Base-by-base conservation (phyloP, 2,888 invertebrate genomes). In the Eupeodes latifasciatus region DNA sequence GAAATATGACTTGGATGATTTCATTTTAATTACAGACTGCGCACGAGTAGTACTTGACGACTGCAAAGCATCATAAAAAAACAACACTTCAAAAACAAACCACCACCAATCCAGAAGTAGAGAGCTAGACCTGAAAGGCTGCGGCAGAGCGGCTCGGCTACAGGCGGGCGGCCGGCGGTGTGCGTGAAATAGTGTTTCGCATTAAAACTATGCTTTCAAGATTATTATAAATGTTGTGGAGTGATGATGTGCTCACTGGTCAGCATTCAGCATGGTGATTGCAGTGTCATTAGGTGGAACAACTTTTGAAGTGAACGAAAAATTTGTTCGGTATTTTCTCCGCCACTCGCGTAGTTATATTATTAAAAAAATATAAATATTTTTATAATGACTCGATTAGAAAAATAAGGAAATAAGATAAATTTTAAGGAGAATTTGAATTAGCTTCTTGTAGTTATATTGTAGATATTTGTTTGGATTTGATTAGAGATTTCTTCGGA, bases 21-120 rank as follows among this genome's bases (percentile, higher is more conserved):
- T 88, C 88, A 88, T 88, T 88, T 88, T 88, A 88, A 88, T 88
- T 88, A 88, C 88, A 88, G 51, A 69, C 62, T 81, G 57, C 61
- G 76, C 87, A 74, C 79, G 81, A 47, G 74, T 51, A 51, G 49
- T 36, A 80, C 59, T 66, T 71, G 77, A 10, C 55, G 40, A 40
- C 40, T 40, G 40, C 44, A 9, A 14, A 44, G 44, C 19, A 27
- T 5, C 5, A 34, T 14, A 59, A 57, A 40, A 57, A 27, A 5
- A 19, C 53, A 57, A 27, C 27, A 27, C 27, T 27, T 27, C 27
- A 19, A 4, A 59, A 59, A 1, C 27, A 27, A 4, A 49, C 14
- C 49, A 34, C 11, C 53, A 57, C 19, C 69, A 36, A 10, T 40
- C 40, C 40, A 40, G 40, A 40, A 7, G 27, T 27, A 27, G 12